A percentile compares a stretch with the other conserved stretches of the same genome.
These are phyloP conservation scores for Cyanistes caeruleus DNA, from an alignment of 2,113 vertebrate species.

Conservation along the genomic window DNA sequence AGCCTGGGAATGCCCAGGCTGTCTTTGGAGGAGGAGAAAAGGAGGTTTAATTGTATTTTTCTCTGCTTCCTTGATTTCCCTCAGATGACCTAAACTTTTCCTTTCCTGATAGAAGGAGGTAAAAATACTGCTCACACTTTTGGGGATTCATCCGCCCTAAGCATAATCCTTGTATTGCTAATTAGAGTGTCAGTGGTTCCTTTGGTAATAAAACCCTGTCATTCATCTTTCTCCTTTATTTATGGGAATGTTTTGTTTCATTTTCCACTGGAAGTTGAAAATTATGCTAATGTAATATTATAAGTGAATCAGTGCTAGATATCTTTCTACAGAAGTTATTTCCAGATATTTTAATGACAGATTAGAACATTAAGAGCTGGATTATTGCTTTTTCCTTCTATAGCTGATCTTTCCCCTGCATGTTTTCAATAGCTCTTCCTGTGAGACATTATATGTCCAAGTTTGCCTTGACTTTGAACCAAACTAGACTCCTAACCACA, in stretches of 20 bases:
- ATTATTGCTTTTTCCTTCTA: background rate
- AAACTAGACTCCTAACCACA: background rate
- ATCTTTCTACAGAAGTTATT: background rate
- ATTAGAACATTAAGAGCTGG: background rate
- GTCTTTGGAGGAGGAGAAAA: slow-evolving; percentile 8
- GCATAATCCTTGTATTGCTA: slow-evolving; percentile 31
- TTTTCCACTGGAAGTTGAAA: background rate
- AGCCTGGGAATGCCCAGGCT: slow-evolving; percentile 7
- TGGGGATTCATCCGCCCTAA: slow-evolving; percentile 17
- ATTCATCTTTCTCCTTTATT: background rate
- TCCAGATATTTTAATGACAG: background rate
- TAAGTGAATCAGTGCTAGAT: background rate
- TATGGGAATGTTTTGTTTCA: background rate
- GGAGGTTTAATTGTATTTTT: background rate
- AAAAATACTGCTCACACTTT: background rate
- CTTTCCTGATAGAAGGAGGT: slow-evolving; percentile 1
- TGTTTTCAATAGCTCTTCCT: background rate
- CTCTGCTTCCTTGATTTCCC: slow-evolving; percentile 1
- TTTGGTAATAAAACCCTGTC: background rate
- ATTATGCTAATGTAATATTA: background rate
- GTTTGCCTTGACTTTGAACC: background rate
- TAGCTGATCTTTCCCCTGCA: background rate
- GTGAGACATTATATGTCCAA: background rate
- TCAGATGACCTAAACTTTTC: slow-evolving; percentile 39
- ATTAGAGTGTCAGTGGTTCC: background rate